Evolutionary conservation across 2,888 invertebrate genomes (phyloP), one percentile per base, ranked within the genome.

Genomic region (Epiblema foenella): DNA sequence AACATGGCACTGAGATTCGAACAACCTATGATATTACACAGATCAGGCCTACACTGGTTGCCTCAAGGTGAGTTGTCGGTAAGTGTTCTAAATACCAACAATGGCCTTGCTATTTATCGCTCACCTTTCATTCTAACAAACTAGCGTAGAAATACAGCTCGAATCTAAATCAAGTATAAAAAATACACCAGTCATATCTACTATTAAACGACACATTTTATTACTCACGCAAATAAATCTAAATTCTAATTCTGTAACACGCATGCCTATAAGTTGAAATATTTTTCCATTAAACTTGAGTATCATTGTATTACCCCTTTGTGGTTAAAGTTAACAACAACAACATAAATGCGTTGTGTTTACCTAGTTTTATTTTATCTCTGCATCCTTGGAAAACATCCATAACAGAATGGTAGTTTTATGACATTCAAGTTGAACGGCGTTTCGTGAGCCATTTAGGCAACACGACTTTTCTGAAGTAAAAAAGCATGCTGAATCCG

Each of bases 101-200:
- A 12, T 46, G 46, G n/a, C 46, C 46, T 46, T 46, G 46, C 46
- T 46, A n/a, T 46, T 46, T 71, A 56, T 46, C 66, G 56, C 20
- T 67, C 56, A 54, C 60, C 49, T 54, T 67, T 57, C 51, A 62
- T 62, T 67, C 56, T 33, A 56, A 60, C 49, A 33, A 57, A 54
- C 37, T 20, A 33, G 39, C 68, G 18, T 56, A 54, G 12, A 65
- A 54, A 29, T 58, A 69, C 42, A 49, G 24, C 10, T 29, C 11
- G n/a, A 37, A 29, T 64, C 52, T 20, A 39, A 39, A 64, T 33
- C 33, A 24, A 65, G 33, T 24, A 42, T 39, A 39, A 20, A 56
- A 20, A 65, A 56, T 20, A 39, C 20, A 18, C 18, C 51, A 29
- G 18, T 37, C 57, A 33, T 54, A 54, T 1, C 57, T 57, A 33